Conservation (phyloP, 2,113 vertebrate species). For the Arothron firmamentum region DNA sequence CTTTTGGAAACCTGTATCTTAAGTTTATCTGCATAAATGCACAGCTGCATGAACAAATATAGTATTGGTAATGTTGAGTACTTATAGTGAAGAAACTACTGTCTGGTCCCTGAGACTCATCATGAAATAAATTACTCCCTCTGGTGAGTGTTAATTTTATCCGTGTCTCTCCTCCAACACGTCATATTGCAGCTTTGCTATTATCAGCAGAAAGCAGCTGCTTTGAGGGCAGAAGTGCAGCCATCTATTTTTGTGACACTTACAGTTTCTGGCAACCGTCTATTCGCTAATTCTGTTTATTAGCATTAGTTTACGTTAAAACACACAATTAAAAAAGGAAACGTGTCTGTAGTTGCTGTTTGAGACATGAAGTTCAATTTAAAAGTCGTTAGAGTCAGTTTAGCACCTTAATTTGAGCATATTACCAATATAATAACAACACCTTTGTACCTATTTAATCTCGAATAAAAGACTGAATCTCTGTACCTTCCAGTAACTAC, state of each 20-base stretch:
- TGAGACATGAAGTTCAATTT: constrained; percentile 1
- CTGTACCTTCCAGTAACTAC: no score
- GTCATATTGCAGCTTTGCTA: constrained; percentile 1
- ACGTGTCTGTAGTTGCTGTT: no score
- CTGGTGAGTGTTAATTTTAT: constrained; percentile 25
- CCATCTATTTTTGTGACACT: constrained; percentile 33
- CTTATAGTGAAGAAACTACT: no score
- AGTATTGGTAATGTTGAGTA: no score
- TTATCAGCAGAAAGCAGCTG: constrained; percentile 40
- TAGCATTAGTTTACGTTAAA: constrained; percentile 5
- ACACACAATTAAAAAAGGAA: no score
- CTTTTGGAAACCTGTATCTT: no score
- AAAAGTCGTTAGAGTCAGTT: not conserved
- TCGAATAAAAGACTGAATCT: no score
- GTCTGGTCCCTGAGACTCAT: not conserved
- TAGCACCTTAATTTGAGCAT: not conserved
- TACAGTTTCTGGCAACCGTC: constrained; percentile 25
- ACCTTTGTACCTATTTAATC: no score
- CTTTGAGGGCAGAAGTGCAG: constrained; percentile 13
- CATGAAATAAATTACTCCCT: constrained; percentile 7
- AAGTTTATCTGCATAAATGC: no score
- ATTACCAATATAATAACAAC: no score
- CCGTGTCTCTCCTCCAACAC: not conserved
- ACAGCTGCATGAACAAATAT: no score
- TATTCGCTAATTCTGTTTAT: constrained; percentile 24